Evolutionary conservation across 2,113 vertebrate species (phyloP).

Genomic region (Esox niger): DNA sequence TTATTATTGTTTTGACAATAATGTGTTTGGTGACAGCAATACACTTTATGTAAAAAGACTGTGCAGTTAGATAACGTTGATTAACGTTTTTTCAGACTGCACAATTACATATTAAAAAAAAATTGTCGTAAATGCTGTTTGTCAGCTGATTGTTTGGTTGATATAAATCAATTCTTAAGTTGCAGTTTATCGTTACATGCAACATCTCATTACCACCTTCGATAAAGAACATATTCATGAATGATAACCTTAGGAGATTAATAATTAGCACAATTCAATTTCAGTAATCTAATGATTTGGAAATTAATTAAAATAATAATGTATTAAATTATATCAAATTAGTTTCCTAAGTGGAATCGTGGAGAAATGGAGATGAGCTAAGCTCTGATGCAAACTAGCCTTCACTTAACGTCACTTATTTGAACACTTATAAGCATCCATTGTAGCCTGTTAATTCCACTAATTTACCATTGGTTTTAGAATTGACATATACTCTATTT

Average conservation of each 20-base stretch:
- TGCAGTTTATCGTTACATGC: not conserved
- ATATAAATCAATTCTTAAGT: not conserved
- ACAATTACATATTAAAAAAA: not conserved
- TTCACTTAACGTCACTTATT: too few species aligned
- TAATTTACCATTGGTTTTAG: too few species aligned
- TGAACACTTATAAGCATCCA: too few species aligned
- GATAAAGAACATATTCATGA: not conserved
- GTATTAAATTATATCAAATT: not conserved
- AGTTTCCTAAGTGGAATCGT: not conserved
- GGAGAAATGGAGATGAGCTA: not conserved
- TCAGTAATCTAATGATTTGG: not conserved
- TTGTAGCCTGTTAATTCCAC: too few species aligned
- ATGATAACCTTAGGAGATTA: not conserved
- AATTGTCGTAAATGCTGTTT: not conserved
- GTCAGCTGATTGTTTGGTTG: conserved; percentile 1
- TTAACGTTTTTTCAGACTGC: not conserved
- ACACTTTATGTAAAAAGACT: not conserved
- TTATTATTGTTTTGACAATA: not conserved
- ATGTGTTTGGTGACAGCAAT: not conserved
- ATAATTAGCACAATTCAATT: not conserved
- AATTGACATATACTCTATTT: not conserved
- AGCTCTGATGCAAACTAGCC: too few species aligned
- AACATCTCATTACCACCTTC: not conserved
- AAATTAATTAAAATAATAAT: not conserved
- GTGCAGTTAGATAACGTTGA: not conserved